Conservation (phyloP, 2,113 vertebrate species). For the Xiphorhynchus elegans region DNA sequence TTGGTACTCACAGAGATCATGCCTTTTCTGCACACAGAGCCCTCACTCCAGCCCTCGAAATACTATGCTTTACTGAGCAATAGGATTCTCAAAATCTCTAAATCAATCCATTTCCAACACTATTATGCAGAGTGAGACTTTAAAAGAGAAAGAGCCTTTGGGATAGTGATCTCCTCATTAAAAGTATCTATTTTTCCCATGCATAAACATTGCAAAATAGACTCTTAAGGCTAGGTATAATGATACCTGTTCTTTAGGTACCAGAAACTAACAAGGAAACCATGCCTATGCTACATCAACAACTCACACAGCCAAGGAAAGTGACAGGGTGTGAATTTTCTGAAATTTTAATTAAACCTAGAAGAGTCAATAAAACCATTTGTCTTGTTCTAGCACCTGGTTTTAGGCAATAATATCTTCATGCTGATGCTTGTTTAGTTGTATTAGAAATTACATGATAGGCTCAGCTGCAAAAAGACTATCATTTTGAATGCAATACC, state of each 20-base stretch:
- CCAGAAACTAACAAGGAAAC: neutral
- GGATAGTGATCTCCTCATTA: neutral
- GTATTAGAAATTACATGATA: neutral
- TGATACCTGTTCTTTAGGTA: neutral
- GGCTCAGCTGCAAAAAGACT: neutral
- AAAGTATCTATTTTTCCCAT: neutral
- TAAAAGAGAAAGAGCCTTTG: neutral
- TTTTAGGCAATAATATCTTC: neutral
- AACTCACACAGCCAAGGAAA: neutral
- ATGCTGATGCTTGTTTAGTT: neutral
- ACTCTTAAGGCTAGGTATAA: neutral
- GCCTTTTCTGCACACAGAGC: fast-evolving
- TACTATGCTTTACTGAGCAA: neutral
- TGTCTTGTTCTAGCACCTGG: neutral
- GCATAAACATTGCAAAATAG: neutral
- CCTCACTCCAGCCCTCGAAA: neutral
- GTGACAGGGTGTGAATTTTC: neutral
- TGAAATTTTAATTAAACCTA: conserved; percentile 28
- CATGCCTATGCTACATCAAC: neutral
- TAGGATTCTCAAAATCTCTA: neutral
- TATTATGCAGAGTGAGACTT: neutral
- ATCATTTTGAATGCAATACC: neutral
- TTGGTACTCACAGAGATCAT: fast-evolving
- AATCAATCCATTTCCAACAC: neutral
- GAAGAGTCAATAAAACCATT: conserved; percentile 41